Percentiles rank a stretch among this genome's conserved stretches.
Conservation (phyloP, 2,888 invertebrate genomes). For the Epirrhoe alternata region DNA sequence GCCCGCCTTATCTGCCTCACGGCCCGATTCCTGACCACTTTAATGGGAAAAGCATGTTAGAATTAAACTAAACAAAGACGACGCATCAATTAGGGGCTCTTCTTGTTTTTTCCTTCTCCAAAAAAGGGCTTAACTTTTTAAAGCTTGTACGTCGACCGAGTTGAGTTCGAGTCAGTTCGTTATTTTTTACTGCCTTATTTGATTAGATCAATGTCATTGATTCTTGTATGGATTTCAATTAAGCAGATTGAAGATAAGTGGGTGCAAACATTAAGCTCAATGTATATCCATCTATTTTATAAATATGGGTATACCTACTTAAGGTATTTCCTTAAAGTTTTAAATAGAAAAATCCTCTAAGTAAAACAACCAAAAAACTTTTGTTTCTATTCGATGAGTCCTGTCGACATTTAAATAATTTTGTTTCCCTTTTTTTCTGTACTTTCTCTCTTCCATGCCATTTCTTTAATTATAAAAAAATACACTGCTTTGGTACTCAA, state of each 20-base stretch:
- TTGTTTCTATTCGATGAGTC: no score
- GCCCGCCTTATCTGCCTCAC: constrained; percentile 80
- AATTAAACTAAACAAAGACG: constrained; percentile 86
- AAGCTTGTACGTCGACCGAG: constrained; percentile 77
- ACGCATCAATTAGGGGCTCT: constrained; percentile 84
- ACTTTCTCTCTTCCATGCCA: no score
- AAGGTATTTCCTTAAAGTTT: not conserved
- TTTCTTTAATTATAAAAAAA: no score
- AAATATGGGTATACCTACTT: no score
- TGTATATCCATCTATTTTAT: not conserved
- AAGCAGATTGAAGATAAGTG: constrained; percentile 75
- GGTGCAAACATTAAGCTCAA: constrained; percentile 23
- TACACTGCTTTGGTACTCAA: no score
- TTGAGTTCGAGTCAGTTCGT: constrained; percentile 70
- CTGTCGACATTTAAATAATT: no score
- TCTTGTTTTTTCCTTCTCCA: constrained; percentile 66
- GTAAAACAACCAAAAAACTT: no score
- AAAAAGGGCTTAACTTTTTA: constrained; percentile 81
- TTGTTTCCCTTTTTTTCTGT: no score
- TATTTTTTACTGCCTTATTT: constrained; percentile 80
- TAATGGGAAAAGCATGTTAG: constrained; percentile 86
- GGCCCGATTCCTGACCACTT: constrained; percentile 82
- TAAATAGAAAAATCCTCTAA: no score
- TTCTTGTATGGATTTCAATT: constrained; percentile 81
- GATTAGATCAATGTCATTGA: constrained; percentile 82